Evolutionary conservation across 1,140 invertebrate species (phyloP).

Genomic region (Macrostomum lignano): DNA sequence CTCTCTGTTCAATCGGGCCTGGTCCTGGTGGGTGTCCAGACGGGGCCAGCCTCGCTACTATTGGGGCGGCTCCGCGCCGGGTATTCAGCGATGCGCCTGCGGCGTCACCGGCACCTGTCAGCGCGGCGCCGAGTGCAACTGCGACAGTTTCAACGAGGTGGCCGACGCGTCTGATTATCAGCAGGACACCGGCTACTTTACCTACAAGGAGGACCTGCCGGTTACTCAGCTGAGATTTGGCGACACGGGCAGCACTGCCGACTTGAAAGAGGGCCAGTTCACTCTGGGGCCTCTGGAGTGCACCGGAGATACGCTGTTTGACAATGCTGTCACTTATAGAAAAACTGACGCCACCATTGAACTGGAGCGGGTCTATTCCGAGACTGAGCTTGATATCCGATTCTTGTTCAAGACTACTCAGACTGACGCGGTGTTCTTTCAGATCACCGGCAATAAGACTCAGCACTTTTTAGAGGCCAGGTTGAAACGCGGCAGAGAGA

Average conservation of each 20-base stretch:
- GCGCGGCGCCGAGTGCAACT: slow-evolving; percentile 63
- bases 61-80: slow-evolving; percentile 70
- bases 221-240: slow-evolving; percentile 58
- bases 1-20: slow-evolving; percentile 9
- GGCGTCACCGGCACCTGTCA: slow-evolving; percentile 48
- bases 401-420: slow-evolving; percentile 78
- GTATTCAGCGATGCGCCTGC: slow-evolving; percentile 66
- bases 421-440: slow-evolving; percentile 60
- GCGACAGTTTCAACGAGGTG: too few species aligned
- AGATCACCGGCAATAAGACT: slow-evolving; percentile 43
- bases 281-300: slow-evolving; percentile 58
- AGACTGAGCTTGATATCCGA: slow-evolving; percentile 75
- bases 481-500: too few species aligned
- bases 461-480: slow-evolving; percentile 21
- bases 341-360: slow-evolving; percentile 58
- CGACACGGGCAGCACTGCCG: slow-evolving; percentile 61
- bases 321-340: slow-evolving; percentile 75
- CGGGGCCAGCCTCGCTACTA: slow-evolving; percentile 49
- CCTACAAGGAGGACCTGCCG: slow-evolving; percentile 63
- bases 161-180: too few species aligned
- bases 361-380: slow-evolving; percentile 50
- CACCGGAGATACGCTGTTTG: slow-evolving; percentile 69
- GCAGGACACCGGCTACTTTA: too few species aligned
- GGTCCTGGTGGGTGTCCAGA: slow-evolving; percentile 30
- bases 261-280: slow-evolving; percentile 63